phyloP scores from a whole-genome alignment of 1,140 invertebrate genomes.

The Megathymus violae region DNA sequence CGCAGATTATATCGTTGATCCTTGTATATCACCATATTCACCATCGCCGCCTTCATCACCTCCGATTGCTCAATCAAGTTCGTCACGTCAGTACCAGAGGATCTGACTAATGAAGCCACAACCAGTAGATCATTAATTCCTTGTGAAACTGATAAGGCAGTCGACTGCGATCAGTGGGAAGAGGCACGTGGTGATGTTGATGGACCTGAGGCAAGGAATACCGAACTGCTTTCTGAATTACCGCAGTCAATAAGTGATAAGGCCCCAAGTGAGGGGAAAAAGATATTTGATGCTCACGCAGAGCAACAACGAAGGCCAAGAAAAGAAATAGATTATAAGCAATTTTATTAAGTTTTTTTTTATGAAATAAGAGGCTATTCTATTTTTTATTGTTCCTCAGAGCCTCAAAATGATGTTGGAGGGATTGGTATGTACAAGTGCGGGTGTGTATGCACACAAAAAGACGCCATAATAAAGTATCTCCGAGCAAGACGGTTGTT shows the following conservation, averaged over 20 bases:
- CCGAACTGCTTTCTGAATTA: background rate
- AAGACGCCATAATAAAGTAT: constrained; percentile 37
- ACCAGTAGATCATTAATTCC: background rate
- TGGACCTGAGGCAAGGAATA: too few species aligned
- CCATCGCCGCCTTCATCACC: too few species aligned
- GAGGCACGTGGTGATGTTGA: background rate
- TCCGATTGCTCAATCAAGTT: background rate
- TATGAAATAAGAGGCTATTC: too few species aligned
- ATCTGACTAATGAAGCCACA: background rate
- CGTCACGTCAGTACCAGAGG: background rate
- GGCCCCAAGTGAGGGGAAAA: background rate
- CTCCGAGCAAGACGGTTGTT: too few species aligned
- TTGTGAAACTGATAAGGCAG: too few species aligned
- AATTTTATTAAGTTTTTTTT: background rate
- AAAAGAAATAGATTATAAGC: background rate
- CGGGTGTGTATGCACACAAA: background rate
- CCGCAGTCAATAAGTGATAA: too few species aligned
- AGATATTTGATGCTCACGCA: background rate
- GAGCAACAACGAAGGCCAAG: background rate
- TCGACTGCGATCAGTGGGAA: background rate
- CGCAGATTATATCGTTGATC: background rate
- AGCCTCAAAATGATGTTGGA: background rate
- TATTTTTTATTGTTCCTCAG: background rate
- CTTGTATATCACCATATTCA: background rate
- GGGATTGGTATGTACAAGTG: background rate